Conservation (phyloP, 2,888 invertebrate species). For the Dexiosoma caninum region DNA sequence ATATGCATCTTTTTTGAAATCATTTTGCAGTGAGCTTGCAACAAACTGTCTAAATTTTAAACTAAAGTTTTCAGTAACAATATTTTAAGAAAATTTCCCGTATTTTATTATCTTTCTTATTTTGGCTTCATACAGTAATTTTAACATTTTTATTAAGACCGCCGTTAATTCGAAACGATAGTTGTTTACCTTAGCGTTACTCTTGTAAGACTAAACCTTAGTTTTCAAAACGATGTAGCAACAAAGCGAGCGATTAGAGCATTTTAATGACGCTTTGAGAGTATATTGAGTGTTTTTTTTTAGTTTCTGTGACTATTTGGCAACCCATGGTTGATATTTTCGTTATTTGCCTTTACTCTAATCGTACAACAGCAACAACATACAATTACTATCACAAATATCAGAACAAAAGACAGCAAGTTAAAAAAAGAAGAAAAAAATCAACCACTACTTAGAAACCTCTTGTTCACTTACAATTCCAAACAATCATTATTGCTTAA, state of each 20-base stretch:
- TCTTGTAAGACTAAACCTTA: constrained; percentile 76
- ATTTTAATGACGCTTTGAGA: constrained; percentile 54
- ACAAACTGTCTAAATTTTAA: background rate
- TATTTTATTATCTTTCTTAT: background rate
- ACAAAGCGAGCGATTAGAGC: constrained; percentile 66
- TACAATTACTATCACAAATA: constrained; percentile 54
- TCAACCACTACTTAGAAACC: constrained; percentile 57
- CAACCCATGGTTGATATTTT: constrained; percentile 64
- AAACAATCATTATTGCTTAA: constrained; percentile 27
- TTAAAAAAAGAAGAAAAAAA: constrained; percentile 32
- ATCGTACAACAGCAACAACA: constrained; percentile 38
- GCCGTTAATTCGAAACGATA: constrained; percentile 63
- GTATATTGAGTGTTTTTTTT: constrained; percentile 49
- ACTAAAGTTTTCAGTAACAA: background rate
- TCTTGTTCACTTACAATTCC: constrained; percentile 44
- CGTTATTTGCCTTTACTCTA: constrained; percentile 33
- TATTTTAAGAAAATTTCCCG: background rate
- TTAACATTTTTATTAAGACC: constrained; percentile 43
- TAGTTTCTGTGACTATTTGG: constrained; percentile 62
- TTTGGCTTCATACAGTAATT: background rate
- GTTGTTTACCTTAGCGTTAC: constrained; percentile 71
- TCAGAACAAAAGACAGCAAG: constrained; percentile 46
- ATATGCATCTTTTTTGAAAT: background rate
- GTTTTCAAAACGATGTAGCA: constrained; percentile 69
- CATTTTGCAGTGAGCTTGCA: background rate